A percentile compares a stretch with the other conserved stretches of the same genome.
phyloP scores from a whole-genome alignment of 2,888 invertebrate genomes.

The Latrodectus elegans region DNA sequence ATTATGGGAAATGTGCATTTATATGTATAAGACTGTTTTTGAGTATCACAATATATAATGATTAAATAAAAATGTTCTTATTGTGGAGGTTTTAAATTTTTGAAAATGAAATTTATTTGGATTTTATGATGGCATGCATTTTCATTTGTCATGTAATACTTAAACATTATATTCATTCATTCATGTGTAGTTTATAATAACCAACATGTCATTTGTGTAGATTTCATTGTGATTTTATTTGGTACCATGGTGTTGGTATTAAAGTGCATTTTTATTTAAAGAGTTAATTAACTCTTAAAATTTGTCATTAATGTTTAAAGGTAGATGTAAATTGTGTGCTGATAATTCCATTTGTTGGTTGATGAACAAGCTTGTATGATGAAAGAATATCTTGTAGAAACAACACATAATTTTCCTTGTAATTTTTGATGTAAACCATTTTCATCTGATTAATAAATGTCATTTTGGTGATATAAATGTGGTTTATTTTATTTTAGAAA shows the following conservation, averaged over 20 bases:
- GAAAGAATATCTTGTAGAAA: conserved; percentile 36
- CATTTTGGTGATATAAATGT: conserved; percentile 10
- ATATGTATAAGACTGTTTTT: not conserved
- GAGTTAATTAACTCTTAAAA: conserved; percentile 26
- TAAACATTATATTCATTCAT: conserved; percentile 42
- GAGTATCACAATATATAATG: not conserved
- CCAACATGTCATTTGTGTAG: conserved; percentile 62
- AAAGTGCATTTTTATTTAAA: conserved; percentile 34
- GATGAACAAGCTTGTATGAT: conserved; percentile 18
- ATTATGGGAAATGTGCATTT: not conserved
- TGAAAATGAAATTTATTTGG: not conserved
- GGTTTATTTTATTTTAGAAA: too few relatives aligned
- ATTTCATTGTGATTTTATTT: conserved; percentile 57
- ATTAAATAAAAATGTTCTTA: not conserved
- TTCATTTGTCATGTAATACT: conserved; percentile 38
- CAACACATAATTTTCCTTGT: conserved; percentile 32
- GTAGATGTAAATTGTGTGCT: conserved; percentile 61
- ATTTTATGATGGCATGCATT: conserved; percentile 16
- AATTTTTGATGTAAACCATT: conserved; percentile 55
- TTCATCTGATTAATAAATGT: conserved; percentile 65
- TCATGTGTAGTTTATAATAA: conserved; percentile 53
- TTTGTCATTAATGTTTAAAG: conserved; percentile 48
- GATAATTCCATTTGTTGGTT: conserved; percentile 29
- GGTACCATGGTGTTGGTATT: conserved; percentile 61
- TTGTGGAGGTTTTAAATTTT: not conserved